Evolutionary conservation across 2,888 invertebrate species (phyloP).

Genomic region (Ennomos fuscantarius): DNA sequence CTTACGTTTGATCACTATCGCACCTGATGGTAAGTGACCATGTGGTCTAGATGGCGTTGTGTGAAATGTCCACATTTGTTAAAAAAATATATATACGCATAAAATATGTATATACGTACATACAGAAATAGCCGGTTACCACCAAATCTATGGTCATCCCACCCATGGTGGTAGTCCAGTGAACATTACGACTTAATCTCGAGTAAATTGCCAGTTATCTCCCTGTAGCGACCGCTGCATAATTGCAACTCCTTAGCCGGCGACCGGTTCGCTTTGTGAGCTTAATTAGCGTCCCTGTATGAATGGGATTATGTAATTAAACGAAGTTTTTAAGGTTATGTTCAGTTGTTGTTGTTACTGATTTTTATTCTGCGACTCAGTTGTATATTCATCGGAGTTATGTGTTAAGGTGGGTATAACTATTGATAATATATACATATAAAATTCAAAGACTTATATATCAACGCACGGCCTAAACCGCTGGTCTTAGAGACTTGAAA

Average conservation of each 20-base stretch:
- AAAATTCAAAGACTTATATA: too few relatives aligned
- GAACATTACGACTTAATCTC: conserved; percentile 75
- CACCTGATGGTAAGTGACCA: too few relatives aligned
- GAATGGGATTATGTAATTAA: conserved; percentile 13
- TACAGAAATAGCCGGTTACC: background rate
- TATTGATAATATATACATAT: too few relatives aligned
- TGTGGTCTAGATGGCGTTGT: too few relatives aligned
- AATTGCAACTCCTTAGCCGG: conserved; percentile 54
- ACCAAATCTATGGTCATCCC: conserved; percentile 40
- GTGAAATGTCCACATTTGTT: too few relatives aligned
- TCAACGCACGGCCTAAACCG: too few relatives aligned
- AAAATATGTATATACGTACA: too few relatives aligned
- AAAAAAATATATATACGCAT: too few relatives aligned
- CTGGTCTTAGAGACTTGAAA: too few relatives aligned
- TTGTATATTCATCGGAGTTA: too few relatives aligned
- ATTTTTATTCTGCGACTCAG: background rate
- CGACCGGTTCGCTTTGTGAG: conserved; percentile 40
- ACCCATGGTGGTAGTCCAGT: conserved; percentile 55
- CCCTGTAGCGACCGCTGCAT: conserved; percentile 56
- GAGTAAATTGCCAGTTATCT: conserved; percentile 70
- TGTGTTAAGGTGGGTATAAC: too few relatives aligned
- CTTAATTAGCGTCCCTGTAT: conserved; percentile 47
- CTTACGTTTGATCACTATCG: too few relatives aligned
- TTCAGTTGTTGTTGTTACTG: background rate
- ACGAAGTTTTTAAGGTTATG: conserved; percentile 6